phyloP scores from a whole-genome alignment of 2,888 invertebrate genomes.

The Cordylochernes scorpioides region DNA sequence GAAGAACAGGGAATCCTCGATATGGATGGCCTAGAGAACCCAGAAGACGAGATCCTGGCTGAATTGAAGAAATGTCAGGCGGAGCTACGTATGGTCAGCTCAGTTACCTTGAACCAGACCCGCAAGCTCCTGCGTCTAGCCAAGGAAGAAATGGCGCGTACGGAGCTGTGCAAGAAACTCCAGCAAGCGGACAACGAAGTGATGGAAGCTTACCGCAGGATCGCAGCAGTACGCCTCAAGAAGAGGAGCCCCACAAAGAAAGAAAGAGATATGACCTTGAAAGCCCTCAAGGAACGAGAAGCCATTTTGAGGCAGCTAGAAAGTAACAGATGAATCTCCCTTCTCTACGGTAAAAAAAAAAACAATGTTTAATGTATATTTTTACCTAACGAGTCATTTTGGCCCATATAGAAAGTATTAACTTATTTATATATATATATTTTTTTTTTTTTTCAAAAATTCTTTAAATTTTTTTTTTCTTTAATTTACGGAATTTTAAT shows the following conservation, averaged over 20 bases:
- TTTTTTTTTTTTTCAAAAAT: too few relatives aligned
- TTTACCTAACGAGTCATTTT: too few relatives aligned
- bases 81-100: constrained; percentile 28
- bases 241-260: constrained; percentile 47
- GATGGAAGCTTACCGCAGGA: constrained; percentile 56
- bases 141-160: constrained; percentile 47
- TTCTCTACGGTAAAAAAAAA: too few relatives aligned
- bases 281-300: constrained; percentile 35
- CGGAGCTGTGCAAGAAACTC: constrained; percentile 46
- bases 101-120: constrained; percentile 46
- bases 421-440: too few relatives aligned
- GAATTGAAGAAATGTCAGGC: constrained; percentile 67
- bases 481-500: too few relatives aligned
- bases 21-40: constrained; percentile 21
- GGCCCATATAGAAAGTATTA: too few relatives aligned
- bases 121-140: constrained; percentile 38
- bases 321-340: too few relatives aligned
- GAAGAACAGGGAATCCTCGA: constrained; percentile 40
- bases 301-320: constrained; percentile 19
- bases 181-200: constrained; percentile 35
- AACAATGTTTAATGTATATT: too few relatives aligned
- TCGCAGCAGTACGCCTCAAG: constrained; percentile 48
- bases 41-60: constrained; percentile 58
- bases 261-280: constrained; percentile 51
- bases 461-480: too few relatives aligned